A percentile compares a stretch with the other conserved stretches of the same genome.
Evolutionary conservation across 2,888 invertebrate species (phyloP).

Genomic region (Papilio elwesi): DNA sequence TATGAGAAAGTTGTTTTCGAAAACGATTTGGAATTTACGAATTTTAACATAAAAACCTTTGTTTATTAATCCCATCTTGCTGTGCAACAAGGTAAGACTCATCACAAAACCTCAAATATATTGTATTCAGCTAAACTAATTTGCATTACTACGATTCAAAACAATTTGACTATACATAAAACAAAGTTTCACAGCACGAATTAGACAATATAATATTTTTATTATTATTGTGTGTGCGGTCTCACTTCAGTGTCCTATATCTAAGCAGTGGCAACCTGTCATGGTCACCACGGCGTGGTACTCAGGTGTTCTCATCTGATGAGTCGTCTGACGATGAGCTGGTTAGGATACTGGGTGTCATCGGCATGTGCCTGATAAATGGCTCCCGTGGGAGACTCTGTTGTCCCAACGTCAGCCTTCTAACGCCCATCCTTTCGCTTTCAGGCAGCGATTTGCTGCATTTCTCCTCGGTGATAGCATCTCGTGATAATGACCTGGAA

Average conservation of each 20-base stretch:
- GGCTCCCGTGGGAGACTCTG: conserved; percentile 85
- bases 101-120: conserved; percentile 30
- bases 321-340: conserved; percentile 85
- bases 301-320: conserved; percentile 81
- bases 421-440: conserved; percentile 80
- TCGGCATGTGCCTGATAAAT: conserved; percentile 84
- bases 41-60: too few species aligned
- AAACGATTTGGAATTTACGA: too few species aligned
- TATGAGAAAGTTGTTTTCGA: too few species aligned
- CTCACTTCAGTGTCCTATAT: conserved; percentile 64
- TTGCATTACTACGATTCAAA: conserved; percentile 43
- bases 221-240: conserved; percentile 25
- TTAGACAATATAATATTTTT: conserved; percentile 47
- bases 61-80: too few species aligned
- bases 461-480: conserved; percentile 90
- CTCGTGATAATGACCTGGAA: conserved; percentile 84
- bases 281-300: conserved; percentile 78
- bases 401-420: conserved; percentile 82
- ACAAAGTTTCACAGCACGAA: conserved; percentile 68
- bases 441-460: conserved; percentile 86
- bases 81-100: too few species aligned
- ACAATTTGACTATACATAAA: conserved; percentile 47
- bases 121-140: conserved; percentile 29
- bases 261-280: conserved; percentile 81
- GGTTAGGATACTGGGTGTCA: conserved; percentile 86